Conservation (phyloP, 2,888 invertebrate genomes). For the Auanema freiburgensis region DNA sequence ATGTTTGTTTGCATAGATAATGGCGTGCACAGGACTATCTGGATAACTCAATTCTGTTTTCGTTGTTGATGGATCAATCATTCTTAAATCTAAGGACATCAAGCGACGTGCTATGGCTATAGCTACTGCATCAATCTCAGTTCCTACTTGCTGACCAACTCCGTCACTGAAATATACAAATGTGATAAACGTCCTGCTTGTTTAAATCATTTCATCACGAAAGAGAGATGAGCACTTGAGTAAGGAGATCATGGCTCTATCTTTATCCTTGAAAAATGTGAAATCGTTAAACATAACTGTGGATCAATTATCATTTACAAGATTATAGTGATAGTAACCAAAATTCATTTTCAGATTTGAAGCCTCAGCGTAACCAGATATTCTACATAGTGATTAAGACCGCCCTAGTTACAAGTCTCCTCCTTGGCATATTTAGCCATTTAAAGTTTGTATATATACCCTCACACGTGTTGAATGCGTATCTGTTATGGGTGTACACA, state of each 20-base stretch:
- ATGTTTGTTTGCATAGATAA: constrained; percentile 22
- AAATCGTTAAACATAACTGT: no score
- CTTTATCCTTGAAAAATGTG: no score
- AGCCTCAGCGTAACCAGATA: no score
- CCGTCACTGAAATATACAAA: constrained; percentile 29
- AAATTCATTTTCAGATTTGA: no score
- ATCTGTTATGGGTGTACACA: no score
- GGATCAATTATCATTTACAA: no score
- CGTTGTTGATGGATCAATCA: neutral
- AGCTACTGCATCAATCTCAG: constrained; percentile 59
- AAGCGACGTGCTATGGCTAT: constrained; percentile 51
- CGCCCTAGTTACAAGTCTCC: neutral
- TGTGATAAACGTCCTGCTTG: neutral
- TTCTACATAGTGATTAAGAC: no score
- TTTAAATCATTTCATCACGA: neutral
- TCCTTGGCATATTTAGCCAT: neutral
- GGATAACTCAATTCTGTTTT: constrained; percentile 6
- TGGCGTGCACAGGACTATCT: constrained; percentile 24
- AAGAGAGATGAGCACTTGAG: neutral
- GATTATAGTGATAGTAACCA: no score
- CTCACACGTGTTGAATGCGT: no score
- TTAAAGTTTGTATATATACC: no score
- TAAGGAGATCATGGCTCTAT: neutral
- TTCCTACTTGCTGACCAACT: constrained; percentile 43
- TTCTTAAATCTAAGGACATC: constrained; percentile 18